These are phyloP conservation scores for Folsomia candida DNA, from an alignment of 2,888 invertebrate genomes.

Conservation along the genomic window DNA sequence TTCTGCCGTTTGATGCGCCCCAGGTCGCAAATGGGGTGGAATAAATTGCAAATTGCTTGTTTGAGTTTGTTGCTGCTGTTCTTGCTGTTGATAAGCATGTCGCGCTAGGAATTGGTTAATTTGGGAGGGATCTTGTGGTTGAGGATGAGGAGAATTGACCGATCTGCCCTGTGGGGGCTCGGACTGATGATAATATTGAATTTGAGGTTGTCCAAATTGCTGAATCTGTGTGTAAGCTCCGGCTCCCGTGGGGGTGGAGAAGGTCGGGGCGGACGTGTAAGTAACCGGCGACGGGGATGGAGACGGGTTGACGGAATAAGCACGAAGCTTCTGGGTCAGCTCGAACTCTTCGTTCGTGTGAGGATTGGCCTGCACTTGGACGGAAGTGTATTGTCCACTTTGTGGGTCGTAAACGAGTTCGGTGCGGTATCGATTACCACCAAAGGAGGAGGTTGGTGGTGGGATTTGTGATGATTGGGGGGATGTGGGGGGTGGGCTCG, in stretches of 20 bases:
- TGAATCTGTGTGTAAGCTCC: conserved; percentile 28
- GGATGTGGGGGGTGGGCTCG: conserved; percentile 54
- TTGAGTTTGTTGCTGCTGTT: conserved; percentile 24
- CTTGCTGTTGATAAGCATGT: conserved; percentile 33
- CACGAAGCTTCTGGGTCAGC: conserved; percentile 71
- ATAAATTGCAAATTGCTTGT: conserved; percentile 29
- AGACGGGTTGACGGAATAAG: conserved; percentile 59
- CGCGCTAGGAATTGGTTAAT: conserved; percentile 33
- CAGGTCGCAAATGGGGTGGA: conserved; percentile 33
- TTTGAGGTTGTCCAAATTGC: conserved; percentile 37
- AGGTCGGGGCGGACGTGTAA: not conserved
- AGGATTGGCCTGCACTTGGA: conserved; percentile 72
- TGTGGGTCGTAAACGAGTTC: conserved; percentile 74
- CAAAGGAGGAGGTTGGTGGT: not conserved
- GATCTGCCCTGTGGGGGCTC: conserved; percentile 8
- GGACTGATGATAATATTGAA: conserved; percentile 53
- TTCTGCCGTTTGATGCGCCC: conserved; percentile 15
- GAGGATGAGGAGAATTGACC: conserved; percentile 12
- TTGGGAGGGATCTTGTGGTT: conserved; percentile 16
- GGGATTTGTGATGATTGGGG: conserved; percentile 40
- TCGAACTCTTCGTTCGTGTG: conserved; percentile 63
- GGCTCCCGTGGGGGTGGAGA: not conserved
- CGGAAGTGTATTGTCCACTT: conserved; percentile 74
- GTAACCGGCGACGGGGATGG: not conserved
- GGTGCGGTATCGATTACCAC: conserved; percentile 65